Conservation (phyloP, 2,113 vertebrate species). For the Anas platyrhynchos region DNA sequence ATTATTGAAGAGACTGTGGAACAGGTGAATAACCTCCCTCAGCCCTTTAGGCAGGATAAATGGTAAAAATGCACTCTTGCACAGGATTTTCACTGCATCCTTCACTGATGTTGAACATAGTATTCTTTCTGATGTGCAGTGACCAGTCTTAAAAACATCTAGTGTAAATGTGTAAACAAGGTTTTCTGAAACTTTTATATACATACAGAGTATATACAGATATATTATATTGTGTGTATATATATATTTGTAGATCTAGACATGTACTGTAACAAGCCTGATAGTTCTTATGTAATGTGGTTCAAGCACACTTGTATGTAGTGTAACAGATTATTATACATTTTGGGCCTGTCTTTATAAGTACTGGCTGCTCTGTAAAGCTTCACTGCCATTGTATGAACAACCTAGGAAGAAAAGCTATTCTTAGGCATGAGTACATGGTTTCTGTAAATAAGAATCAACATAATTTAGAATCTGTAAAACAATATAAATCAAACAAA, state of each 20-base stretch:
- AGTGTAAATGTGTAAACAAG: not conserved
- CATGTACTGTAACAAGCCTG: not conserved
- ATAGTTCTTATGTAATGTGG: not conserved
- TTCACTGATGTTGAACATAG: not conserved
- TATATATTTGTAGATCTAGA: not conserved
- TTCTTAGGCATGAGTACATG: not conserved
- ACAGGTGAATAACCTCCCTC: not conserved
- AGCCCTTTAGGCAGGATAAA: not conserved
- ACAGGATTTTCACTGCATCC: not conserved
- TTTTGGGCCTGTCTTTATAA: not conserved
- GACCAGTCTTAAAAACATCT: not conserved
- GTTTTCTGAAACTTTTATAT: not conserved
- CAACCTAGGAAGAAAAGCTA: not conserved
- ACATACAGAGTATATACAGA: not conserved
- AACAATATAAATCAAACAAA: not conserved
- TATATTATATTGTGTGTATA: not conserved
- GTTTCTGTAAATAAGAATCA: not conserved
- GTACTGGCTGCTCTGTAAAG: not conserved
- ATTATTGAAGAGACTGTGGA: not conserved
- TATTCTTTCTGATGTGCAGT: not conserved
- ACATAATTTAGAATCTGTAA: not conserved
- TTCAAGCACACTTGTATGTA: not conserved
- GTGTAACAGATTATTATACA: not conserved
- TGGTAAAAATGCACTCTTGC: not conserved
- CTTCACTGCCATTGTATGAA: not conserved